Evolutionary conservation across 2,113 vertebrate species (phyloP).

Genomic region (Menura novaehollandiae): DNA sequence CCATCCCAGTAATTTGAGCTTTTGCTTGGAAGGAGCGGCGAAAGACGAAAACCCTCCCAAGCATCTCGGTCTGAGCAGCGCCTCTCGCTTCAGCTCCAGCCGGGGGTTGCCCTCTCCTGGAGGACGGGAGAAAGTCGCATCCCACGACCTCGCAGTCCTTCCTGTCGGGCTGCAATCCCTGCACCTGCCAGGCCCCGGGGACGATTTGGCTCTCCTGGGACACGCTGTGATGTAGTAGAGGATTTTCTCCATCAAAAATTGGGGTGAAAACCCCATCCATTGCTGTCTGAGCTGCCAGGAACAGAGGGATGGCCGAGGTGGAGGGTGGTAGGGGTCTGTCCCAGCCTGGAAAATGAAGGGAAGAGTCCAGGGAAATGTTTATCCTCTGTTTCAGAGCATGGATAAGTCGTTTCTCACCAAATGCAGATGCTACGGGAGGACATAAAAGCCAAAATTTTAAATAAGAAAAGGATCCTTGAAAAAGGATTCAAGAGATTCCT

Average conservation of each 20-base stretch:
- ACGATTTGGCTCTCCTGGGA: not conserved
- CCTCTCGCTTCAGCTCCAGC: not conserved
- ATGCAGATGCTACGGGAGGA: not conserved
- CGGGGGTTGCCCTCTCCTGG: constrained; percentile 62
- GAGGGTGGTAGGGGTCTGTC: not conserved
- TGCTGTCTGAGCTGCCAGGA: not conserved
- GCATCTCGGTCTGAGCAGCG: not conserved
- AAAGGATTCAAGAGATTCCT: not conserved
- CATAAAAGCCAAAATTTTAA: not conserved
- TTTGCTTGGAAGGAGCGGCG: not conserved
- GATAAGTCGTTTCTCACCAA: not conserved
- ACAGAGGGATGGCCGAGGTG: not conserved
- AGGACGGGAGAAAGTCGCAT: not conserved
- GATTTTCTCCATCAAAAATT: not conserved
- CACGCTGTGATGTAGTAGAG: no score
- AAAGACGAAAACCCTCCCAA: not conserved
- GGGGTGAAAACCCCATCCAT: no score
- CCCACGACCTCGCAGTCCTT: not conserved
- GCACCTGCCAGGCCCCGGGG: not conserved
- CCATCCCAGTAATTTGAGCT: not conserved
- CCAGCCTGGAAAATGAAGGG: not conserved
- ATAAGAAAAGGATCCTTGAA: not conserved
- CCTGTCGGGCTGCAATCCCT: not conserved
- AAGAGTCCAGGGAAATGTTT: not conserved
- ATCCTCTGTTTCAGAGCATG: not conserved